Base-by-base conservation (phyloP, 1,140 invertebrate genomes). In the Caerostris darwini region DNA sequence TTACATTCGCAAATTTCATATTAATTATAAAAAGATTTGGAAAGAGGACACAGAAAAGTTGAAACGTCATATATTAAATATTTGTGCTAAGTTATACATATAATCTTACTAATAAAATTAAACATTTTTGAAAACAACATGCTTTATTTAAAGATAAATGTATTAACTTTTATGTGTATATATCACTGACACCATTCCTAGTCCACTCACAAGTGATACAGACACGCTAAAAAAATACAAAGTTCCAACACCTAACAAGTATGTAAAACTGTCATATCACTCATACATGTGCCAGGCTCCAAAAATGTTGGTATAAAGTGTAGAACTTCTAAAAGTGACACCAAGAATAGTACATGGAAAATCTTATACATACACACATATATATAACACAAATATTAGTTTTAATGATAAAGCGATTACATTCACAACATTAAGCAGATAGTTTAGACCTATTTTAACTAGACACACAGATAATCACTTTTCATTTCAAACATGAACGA, bases 251-350 rank as follows among this genome's bases (percentile, higher is more conserved):
- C 82, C 92, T 94, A 94, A 94, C 85, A 94, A 94, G 34, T 94
- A 94, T 94, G 85, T 94, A 94, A 94, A 94, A 77, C 64, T 89
- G 85, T 81, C 57, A 89, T 94, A 94, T 94, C 86, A 94, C 50
- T 89, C 57, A 88, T 89, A 83, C 81, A 92, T 61, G 92, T 94
- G 83, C 89, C 85, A 88, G 86, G 85, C 69, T 82, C 81, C 92
- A 94, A 94, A 94, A 94, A 89, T 88, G 82, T 94, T 86, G 92
- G 92, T 94, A 94, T 89, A 94, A 94, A 94, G 92, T 89, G 92
- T 94, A 94, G 64, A 94, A 93, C 64, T 53, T 7, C 67, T 64
- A 89, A 57, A 87, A 93, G 61, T 71, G 64, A 94, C 92, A 94
- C 83, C 85, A 82, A 94, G 92, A 92, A 92, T 83, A 92, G 61